Percentiles rank a stretch among this genome's conserved stretches.
Conservation (phyloP, 2,797 vertebrate species). For the Sebastes diaconus region DNA sequence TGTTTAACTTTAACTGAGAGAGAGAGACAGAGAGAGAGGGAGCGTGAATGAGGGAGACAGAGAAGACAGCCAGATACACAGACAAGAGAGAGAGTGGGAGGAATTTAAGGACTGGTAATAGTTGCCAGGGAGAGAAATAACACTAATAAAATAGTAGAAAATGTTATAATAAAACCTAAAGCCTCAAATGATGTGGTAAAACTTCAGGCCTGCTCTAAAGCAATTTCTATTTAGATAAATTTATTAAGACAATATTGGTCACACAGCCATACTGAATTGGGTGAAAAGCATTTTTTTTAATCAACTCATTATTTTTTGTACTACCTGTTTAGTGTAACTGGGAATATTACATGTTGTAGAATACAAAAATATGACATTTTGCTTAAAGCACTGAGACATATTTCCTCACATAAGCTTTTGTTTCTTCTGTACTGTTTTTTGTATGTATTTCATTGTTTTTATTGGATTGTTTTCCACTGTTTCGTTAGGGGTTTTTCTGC, state of each 20-base stretch:
- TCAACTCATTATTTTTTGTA: neutral
- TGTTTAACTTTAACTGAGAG: no score
- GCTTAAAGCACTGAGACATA: no score
- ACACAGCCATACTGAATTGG: neutral
- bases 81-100: conserved; percentile 1
- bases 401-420: no score
- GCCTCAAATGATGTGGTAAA: neutral
- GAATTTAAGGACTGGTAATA: neutral
- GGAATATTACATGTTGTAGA: no score
- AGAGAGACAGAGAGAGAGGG: neutral
- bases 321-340: no score
- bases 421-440: no score
- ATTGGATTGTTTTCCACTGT: no score
- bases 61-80: conserved; percentile 10
- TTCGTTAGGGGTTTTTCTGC: no score
- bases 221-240: neutral
- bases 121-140: neutral
- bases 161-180: neutral
- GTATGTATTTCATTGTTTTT: no score
- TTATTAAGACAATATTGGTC: neutral
- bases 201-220: neutral
- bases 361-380: no score
- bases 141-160: neutral
- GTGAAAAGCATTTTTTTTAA: neutral
- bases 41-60: conserved; percentile 7